Conservation (phyloP, 2,113 vertebrate genomes). For the Dunckerocampus dactyliophorus region DNA sequence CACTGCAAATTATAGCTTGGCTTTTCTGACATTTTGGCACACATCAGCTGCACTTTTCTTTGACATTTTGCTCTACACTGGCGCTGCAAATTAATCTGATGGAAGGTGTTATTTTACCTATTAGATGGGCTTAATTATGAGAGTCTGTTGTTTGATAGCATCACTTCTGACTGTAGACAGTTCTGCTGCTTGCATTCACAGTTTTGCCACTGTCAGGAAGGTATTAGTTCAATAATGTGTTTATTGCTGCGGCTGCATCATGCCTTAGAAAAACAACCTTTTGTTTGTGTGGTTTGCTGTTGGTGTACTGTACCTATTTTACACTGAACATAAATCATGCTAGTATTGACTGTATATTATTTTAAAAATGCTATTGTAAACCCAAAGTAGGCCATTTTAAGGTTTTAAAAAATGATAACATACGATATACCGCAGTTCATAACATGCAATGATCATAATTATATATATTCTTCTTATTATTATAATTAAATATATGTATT, state of each 20-base stretch:
- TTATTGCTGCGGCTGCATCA: background rate
- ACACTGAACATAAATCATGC: no score
- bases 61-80: background rate
- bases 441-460: no score
- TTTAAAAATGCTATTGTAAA: no score
- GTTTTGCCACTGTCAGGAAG: background rate
- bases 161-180: background rate
- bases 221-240: background rate
- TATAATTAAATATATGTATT: no score
- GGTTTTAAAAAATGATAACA: no score
- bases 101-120: background rate
- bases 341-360: no score
- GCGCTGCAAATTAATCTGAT: background rate
- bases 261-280: background rate
- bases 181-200: no score
- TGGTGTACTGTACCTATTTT: no score
- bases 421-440: no score
- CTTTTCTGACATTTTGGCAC: background rate
- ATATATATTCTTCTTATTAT: no score
- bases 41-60: constrained; percentile 5
- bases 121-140: background rate
- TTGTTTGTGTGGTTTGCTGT: background rate
- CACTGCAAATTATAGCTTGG: background rate
- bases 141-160: background rate
- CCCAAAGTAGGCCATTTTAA: no score